Percentiles rank a stretch among this genome's conserved stretches.
phyloP scores from a whole-genome alignment of 2,797 vertebrate genomes.

The Gymnodraco acuticeps region DNA sequence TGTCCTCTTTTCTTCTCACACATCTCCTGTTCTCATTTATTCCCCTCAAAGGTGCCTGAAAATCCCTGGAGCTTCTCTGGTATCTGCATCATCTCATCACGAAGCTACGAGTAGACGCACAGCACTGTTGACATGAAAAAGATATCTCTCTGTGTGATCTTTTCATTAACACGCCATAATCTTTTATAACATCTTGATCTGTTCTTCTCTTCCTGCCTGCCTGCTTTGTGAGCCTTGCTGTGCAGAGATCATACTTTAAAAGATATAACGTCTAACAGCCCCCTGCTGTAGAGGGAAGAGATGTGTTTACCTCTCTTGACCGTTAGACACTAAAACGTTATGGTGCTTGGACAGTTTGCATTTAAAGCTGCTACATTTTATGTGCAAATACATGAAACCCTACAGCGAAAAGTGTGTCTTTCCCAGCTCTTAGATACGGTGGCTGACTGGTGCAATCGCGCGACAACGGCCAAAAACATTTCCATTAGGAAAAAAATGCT shows the following conservation, averaged over 20 bases:
- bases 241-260: slow-evolving; percentile 7
- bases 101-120: neutral
- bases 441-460: no score
- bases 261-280: neutral
- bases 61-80: slow-evolving; percentile 48
- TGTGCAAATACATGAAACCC: neutral
- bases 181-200: slow-evolving; percentile 7
- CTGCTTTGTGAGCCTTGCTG: slow-evolving; percentile 1
- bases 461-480: no score
- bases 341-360: neutral
- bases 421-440: neutral
- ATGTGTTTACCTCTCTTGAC: slow-evolving; percentile 5
- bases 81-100: slow-evolving; percentile 34
- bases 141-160: slow-evolving; percentile 16
- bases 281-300: slow-evolving; percentile 4
- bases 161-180: slow-evolving; percentile 16
- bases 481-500: no score
- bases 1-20: slow-evolving; percentile 55
- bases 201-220: neutral
- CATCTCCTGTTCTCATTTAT: slow-evolving; percentile 55
- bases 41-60: neutral
- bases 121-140: slow-evolving; percentile 46
- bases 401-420: neutral
- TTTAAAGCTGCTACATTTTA: neutral
- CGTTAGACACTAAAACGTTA: neutral